Evolutionary conservation across 2,888 invertebrate genomes (phyloP).

Genomic region (Erebia aethiops): DNA sequence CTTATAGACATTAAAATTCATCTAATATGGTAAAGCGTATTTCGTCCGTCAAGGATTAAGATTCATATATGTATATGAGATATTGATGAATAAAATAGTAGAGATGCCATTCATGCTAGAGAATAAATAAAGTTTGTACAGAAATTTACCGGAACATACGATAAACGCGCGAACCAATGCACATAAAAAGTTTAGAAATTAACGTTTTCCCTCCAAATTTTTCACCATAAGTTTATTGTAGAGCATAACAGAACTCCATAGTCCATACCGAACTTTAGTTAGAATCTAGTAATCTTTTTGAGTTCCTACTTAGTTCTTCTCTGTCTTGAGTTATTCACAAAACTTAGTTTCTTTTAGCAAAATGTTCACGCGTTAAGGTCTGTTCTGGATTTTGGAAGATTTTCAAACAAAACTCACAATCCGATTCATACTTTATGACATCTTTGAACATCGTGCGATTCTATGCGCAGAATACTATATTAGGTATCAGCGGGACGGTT

Average conservation of each 20-base stretch:
- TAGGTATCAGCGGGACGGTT: no score
- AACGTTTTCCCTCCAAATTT: no score
- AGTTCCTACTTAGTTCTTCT: no score
- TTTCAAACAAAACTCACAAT: neutral
- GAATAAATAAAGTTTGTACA: neutral
- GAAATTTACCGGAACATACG: neutral
- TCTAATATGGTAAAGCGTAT: neutral
- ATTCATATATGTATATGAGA: neutral
- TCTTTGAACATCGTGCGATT: no score
- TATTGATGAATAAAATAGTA: neutral
- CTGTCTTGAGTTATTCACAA: neutral
- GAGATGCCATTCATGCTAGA: constrained; percentile 3
- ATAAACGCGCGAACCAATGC: neutral
- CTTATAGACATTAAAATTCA: neutral
- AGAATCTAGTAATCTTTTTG: neutral
- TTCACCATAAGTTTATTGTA: no score
- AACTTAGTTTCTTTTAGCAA: neutral
- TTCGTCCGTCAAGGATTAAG: no score
- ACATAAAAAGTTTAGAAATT: neutral
- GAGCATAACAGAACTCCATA: no score
- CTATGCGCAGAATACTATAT: no score
- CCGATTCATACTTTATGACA: no score
- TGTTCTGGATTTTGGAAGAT: neutral
- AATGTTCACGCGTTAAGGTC: neutral
- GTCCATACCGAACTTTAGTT: no score